A percentile compares a stretch with the other conserved stretches of the same genome.
Evolutionary conservation across 2,113 vertebrate species (phyloP).

Genomic region (Erythrocercus mccallii): DNA sequence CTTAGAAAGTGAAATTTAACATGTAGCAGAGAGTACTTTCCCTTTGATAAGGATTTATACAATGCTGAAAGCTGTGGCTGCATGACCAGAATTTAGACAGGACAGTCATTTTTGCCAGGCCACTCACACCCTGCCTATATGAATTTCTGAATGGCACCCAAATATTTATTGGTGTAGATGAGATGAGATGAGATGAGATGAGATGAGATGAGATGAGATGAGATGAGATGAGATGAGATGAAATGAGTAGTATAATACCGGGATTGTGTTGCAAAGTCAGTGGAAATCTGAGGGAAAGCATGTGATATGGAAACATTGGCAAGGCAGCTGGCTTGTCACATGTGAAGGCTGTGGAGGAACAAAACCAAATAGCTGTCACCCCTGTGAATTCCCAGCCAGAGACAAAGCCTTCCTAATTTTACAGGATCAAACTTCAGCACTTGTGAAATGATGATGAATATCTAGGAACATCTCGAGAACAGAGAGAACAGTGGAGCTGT

Average conservation of each 20-base stretch:
- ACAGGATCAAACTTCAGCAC: not conserved
- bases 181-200: not conserved
- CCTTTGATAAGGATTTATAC: not conserved
- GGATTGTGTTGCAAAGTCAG: not conserved
- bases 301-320: not conserved
- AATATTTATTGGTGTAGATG: not conserved
- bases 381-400: not conserved
- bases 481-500: not conserved
- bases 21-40: not conserved
- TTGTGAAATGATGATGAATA: not conserved
- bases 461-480: not conserved
- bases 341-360: not conserved
- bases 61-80: not conserved
- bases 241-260: not conserved
- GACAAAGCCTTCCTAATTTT: not conserved
- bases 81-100: not conserved
- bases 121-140: not conserved
- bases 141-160: not conserved
- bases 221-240: not conserved
- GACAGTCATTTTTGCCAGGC: not conserved
- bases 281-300: not conserved
- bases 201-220: not conserved
- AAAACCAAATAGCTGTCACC: not conserved
- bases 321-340: not conserved
- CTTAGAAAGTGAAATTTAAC: not conserved